Conservation (phyloP, 2,113 vertebrate species). For the Balaenoptera acutorostrata region DNA sequence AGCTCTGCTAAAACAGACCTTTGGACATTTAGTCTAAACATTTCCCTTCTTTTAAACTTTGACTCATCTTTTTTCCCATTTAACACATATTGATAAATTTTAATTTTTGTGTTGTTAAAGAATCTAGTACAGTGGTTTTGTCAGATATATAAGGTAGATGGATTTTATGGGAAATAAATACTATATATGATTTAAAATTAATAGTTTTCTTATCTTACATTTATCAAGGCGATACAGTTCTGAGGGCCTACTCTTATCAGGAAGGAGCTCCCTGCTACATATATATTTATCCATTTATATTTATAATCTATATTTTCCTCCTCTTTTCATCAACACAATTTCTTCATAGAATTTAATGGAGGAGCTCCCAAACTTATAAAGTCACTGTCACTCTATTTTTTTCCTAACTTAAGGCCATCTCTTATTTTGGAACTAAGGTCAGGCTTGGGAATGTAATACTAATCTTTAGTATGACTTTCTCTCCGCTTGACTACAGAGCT, state of each 20-base stretch:
- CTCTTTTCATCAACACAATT: not conserved
- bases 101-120: not conserved
- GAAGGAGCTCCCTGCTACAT: not conserved
- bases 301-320: not conserved
- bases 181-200: not conserved
- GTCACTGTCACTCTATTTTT: not conserved
- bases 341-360: not conserved
- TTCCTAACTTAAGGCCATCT: not conserved
- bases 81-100: not conserved
- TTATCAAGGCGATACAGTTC: not conserved
- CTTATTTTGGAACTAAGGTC: conserved; percentile 53
- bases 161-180: not conserved
- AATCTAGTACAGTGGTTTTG: not conserved
- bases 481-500: not conserved
- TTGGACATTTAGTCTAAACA: not conserved
- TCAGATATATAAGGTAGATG: not conserved
- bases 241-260: not conserved
- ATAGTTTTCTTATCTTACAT: not conserved
- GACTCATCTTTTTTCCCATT: not conserved
- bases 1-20: not conserved
- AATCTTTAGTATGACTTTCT: conserved; percentile 45
- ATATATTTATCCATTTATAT: not conserved
- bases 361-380: not conserved
- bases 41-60: not conserved
- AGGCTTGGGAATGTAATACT: conserved; percentile 14